These are phyloP conservation scores for Myodes glareolus DNA, from an alignment of 2,113 vertebrate genomes.

Conservation along the genomic window DNA sequence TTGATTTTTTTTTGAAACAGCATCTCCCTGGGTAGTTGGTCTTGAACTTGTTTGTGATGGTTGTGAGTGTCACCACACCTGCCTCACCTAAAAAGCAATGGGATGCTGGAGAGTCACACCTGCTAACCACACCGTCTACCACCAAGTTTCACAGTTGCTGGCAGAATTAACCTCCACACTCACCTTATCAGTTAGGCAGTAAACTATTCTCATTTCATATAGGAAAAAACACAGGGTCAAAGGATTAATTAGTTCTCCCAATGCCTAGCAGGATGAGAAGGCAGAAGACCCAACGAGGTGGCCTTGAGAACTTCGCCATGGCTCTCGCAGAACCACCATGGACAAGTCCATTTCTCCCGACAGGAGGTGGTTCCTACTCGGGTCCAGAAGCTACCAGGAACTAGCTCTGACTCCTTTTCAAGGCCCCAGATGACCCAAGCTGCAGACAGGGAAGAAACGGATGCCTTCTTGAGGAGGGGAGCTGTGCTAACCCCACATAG, in stretches of 20 bases:
- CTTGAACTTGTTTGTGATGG: not conserved
- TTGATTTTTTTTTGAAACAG: not conserved
- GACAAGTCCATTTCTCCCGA: not conserved
- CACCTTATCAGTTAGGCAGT: not conserved
- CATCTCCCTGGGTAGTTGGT: not conserved
- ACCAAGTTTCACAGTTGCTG: not conserved
- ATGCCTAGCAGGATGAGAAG: not conserved
- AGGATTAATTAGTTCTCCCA: constrained; percentile 10
- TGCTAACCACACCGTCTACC: not conserved
- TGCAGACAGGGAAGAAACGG: constrained; percentile 4
- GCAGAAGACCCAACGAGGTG: not conserved
- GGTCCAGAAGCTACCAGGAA: not conserved
- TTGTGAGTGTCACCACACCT: not conserved
- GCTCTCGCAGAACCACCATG: not conserved
- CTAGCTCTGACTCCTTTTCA: not conserved
- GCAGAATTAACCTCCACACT: not conserved
- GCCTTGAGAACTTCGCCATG: not conserved
- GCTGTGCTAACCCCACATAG: constrained; percentile 22
- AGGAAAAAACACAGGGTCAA: not conserved
- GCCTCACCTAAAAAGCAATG: not conserved
- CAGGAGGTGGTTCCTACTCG: not conserved
- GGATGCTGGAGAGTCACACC: not conserved
- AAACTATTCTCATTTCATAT: constrained; percentile 40
- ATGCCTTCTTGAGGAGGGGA: not conserved
- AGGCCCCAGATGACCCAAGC: not conserved